Percentiles rank a stretch among this genome's conserved stretches.
phyloP scores from a whole-genome alignment of 2,888 invertebrate genomes.

The Lobophora halterata region DNA sequence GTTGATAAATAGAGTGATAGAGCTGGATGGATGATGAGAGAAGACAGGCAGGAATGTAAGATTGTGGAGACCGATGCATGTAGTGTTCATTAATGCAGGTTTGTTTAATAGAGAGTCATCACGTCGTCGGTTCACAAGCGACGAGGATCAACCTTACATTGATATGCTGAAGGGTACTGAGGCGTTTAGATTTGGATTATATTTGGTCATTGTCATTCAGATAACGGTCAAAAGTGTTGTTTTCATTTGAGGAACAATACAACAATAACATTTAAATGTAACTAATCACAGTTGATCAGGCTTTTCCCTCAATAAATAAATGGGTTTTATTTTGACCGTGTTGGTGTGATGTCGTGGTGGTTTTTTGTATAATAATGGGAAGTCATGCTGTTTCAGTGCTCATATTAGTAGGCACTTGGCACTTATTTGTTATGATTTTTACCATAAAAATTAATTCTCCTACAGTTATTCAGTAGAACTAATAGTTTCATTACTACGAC shows the following conservation, averaged over 20 bases:
- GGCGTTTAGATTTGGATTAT: conserved; percentile 80
- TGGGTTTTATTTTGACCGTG: not conserved
- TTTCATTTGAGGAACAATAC: conserved; percentile 70
- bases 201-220: conserved; percentile 73
- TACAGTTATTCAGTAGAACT: not conserved
- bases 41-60: conserved; percentile 45
- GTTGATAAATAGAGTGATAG: conserved; percentile 26
- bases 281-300: conserved; percentile 24
- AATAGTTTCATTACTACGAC: not conserved
- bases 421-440: conserved; percentile 4
- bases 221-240: conserved; percentile 59
- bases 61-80: conserved; percentile 41
- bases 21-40: conserved; percentile 10
- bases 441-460: conserved; percentile 1
- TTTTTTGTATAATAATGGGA: conserved; percentile 9
- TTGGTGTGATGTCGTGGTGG: conserved; percentile 11
- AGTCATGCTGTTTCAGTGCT: conserved; percentile 18
- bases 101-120: conserved; percentile 74
- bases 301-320: conserved; percentile 18
- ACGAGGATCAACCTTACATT: conserved; percentile 64
- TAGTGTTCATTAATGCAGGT: conserved; percentile 73
- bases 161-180: conserved; percentile 69
- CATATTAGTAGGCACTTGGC: conserved; percentile 9
- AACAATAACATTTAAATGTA: conserved; percentile 56
- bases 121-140: conserved; percentile 78